These are phyloP conservation scores for Aphelocoma coerulescens DNA, from an alignment of 2,113 vertebrate genomes.

Conservation along the genomic window DNA sequence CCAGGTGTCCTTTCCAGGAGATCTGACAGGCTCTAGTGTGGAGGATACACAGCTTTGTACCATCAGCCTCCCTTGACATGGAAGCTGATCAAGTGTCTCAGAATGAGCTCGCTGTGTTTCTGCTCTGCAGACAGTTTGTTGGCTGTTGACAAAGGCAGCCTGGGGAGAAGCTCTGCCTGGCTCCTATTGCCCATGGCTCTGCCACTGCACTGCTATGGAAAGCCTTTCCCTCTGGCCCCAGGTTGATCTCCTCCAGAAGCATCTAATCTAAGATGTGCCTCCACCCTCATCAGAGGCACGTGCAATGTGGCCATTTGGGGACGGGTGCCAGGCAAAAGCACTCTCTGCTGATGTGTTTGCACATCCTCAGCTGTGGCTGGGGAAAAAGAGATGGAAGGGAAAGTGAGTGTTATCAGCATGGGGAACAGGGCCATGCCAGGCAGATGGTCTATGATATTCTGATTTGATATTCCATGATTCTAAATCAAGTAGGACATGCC, in stretches of 20 bases:
- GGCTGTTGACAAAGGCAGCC: background rate
- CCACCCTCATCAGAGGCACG: background rate
- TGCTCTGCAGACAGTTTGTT: background rate
- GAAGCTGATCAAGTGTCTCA: background rate
- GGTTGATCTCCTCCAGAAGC: background rate
- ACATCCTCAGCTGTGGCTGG: background rate
- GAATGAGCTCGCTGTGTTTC: background rate
- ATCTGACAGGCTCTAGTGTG: background rate
- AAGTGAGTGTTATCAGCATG: too few species aligned
- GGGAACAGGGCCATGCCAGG: background rate
- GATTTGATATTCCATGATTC: background rate
- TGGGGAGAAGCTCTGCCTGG: background rate
- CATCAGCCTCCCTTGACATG: background rate
- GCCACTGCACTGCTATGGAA: background rate
- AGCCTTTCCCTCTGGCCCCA: background rate
- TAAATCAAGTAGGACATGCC: background rate
- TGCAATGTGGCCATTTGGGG: accelerated
- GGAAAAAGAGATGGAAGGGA: background rate
- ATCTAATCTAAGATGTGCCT: background rate
- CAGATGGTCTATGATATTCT: background rate
- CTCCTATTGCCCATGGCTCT: background rate
- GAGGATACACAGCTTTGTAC: background rate
- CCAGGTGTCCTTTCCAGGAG: background rate
- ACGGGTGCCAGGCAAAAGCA: accelerated
- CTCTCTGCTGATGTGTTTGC: background rate